Percentiles rank a stretch among this genome's conserved stretches.
phyloP scores from a whole-genome alignment of 2,888 invertebrate species.

The Saturnia pavonia region DNA sequence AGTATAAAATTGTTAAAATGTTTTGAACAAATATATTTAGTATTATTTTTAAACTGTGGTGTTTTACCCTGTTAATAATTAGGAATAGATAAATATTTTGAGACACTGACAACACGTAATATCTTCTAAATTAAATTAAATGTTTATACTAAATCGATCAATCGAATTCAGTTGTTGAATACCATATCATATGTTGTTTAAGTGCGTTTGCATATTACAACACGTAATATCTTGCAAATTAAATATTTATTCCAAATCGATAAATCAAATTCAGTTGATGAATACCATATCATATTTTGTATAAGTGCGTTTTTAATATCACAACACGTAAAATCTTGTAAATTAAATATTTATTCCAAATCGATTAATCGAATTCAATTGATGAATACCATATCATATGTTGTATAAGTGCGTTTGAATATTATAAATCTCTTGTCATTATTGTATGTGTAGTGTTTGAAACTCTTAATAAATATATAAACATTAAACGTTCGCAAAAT shows the following conservation, averaged over 20 bases:
- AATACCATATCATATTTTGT: no score
- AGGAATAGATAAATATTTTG: background rate
- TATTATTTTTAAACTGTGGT: background rate
- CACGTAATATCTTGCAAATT: background rate
- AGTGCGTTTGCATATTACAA: slow-evolving; percentile 37
- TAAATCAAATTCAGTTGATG: no score
- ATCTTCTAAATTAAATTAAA: no score
- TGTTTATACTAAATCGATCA: background rate
- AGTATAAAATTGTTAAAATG: background rate
- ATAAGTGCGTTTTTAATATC: slow-evolving; percentile 39
- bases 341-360: no score
- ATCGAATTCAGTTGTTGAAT: slow-evolving; percentile 41
- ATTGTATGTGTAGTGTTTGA: slow-evolving; percentile 9
- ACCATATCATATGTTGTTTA: slow-evolving; percentile 62
- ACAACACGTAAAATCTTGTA: no score
- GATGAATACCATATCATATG: slow-evolving; percentile 60
- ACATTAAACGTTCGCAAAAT: slow-evolving; percentile 2
- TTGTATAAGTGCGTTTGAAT: slow-evolving; percentile 43
- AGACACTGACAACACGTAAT: no score
- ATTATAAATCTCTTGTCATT: slow-evolving; percentile 49
- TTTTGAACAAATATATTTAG: background rate
- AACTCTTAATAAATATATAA: background rate
- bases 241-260: slow-evolving; percentile 25
- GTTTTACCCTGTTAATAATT: background rate
- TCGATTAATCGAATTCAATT: slow-evolving; percentile 34